Evolutionary conservation across 2,888 invertebrate species (phyloP).

Genomic region (Drosophila formosana): DNA sequence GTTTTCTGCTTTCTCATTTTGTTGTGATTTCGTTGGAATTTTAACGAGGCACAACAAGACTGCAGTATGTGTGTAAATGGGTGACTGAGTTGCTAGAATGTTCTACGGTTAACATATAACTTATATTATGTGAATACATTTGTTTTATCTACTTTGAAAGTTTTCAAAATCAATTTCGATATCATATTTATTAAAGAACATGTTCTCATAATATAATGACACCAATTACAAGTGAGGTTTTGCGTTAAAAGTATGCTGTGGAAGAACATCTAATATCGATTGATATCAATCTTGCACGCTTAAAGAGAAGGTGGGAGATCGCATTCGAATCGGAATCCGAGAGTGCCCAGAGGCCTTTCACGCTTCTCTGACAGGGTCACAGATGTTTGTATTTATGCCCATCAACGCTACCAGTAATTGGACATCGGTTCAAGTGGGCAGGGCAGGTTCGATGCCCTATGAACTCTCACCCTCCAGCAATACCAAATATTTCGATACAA

Average conservation of each 20-base stretch:
- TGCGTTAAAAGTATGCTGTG: slow-evolving; percentile 7
- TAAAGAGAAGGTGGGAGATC: slow-evolving; percentile 30
- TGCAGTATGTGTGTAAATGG: slow-evolving; percentile 15
- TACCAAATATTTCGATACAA: slow-evolving; percentile 26
- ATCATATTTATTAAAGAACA: slow-evolving; percentile 2
- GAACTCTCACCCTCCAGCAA: slow-evolving; percentile 19
- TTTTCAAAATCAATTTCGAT: neutral
- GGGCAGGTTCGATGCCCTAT: slow-evolving; percentile 29
- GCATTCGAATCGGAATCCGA: slow-evolving; percentile 66
- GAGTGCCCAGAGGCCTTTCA: slow-evolving; percentile 61
- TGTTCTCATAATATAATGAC: too few relatives aligned
- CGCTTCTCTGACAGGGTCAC: slow-evolving; percentile 70
- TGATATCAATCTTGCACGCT: slow-evolving; percentile 65
- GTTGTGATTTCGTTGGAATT: slow-evolving; percentile 75
- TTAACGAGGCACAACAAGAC: slow-evolving; percentile 70
- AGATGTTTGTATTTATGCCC: slow-evolving; percentile 73
- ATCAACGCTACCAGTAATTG: slow-evolving; percentile 71
- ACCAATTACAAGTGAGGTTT: slow-evolving; percentile 13
- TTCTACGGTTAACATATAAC: neutral
- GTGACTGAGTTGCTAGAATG: slow-evolving; percentile 13
- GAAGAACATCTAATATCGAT: slow-evolving; percentile 37
- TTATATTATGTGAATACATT: too few relatives aligned
- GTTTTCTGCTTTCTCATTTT: slow-evolving; percentile 45
- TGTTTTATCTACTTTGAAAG: too few relatives aligned
- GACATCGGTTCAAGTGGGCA: slow-evolving; percentile 65